Evolutionary conservation across 2,797 vertebrate species (phyloP), one percentile per base, ranked within the genome.

Genomic region (Esox masquinongy): DNA sequence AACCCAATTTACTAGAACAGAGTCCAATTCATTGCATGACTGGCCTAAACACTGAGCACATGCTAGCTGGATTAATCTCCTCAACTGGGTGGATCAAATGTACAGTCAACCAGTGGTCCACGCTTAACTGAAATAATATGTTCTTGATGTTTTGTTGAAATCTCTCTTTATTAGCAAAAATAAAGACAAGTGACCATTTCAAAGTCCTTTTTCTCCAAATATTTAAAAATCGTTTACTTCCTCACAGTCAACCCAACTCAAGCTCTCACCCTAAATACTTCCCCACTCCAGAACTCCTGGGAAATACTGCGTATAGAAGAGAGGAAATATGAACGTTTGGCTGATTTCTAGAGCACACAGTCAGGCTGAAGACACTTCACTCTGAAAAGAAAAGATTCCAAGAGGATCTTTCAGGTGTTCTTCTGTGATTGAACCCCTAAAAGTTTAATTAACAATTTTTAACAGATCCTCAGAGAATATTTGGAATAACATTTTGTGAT

Each of bases 181-280:
- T 36, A 31, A 64, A 64, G 61, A 64, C 24, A 15, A 64, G 61
- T 39, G 61, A 5, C 26, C 1, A 64, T 63, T 63, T 63, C 24
- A 29, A 63, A 63, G 63, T 66, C 9, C 11, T 26, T 61, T 24
- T 61, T 26, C 7, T 61, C 56, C 22, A 61, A 36, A 29, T 77
- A 80, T 81, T 75, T 43, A 64, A 72, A n/a, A 67, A 66, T 64
- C 79, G 78, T 73, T 12, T 36, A 83, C 66, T 79, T 83, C 61
- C 63, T 17, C 16, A 49, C 51, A 19, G n/a, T 43, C 39, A 39
- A 29, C 77, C 79, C 11, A 76, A 68, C 19, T 47, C 12, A 11
- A 51, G 50, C 83, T 82, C 73, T 76, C 43, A 71, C n/a, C 49
- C 70, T 2, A 22, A 69, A 77, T 70, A 70, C 70, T 49, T 74